A percentile compares a stretch with the other conserved stretches of the same genome.
These are phyloP conservation scores for Pocota personata DNA, from an alignment of 2,888 invertebrate species.

Conservation along the genomic window DNA sequence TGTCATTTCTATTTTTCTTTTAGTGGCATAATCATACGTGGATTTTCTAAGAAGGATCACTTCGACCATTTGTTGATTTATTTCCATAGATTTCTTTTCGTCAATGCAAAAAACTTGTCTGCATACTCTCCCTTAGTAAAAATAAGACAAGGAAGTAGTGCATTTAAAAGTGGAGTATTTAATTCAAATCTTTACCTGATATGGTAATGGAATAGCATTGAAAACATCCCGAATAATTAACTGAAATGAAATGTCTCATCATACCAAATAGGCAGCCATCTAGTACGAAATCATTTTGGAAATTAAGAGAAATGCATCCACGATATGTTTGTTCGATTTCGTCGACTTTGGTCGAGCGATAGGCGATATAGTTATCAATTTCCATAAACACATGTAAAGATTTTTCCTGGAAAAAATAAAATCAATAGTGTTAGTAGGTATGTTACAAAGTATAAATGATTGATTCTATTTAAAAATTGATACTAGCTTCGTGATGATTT, in stretches of 20 bases:
- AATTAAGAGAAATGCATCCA: background rate
- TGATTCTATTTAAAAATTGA: too few relatives aligned
- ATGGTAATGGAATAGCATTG: slow-evolving; percentile 25
- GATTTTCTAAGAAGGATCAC: slow-evolving; percentile 1
- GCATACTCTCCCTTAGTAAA: slow-evolving; percentile 4
- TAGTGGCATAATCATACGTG: background rate
- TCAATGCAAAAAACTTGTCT: background rate
- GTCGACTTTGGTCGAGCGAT: background rate
- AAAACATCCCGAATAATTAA: slow-evolving; percentile 19
- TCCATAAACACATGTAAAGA: slow-evolving; percentile 15
- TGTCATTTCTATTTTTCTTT: slow-evolving; percentile 14
- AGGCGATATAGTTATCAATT: background rate
- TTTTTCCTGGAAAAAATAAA: slow-evolving; percentile 21
- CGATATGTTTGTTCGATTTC: background rate
- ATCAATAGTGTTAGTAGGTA: background rate
- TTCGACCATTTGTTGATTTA: background rate
- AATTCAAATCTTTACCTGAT: slow-evolving; percentile 10
- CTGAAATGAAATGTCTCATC: background rate
- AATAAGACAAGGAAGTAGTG: background rate
- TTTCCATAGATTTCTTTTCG: background rate
- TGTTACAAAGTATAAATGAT: background rate
- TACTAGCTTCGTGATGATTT: too few relatives aligned
- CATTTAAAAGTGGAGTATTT: background rate
- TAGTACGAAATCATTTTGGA: background rate
- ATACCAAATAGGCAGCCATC: slow-evolving; percentile 11